Evolutionary conservation across 2,888 invertebrate genomes (phyloP).

Genomic region (Oscheius sp.): DNA sequence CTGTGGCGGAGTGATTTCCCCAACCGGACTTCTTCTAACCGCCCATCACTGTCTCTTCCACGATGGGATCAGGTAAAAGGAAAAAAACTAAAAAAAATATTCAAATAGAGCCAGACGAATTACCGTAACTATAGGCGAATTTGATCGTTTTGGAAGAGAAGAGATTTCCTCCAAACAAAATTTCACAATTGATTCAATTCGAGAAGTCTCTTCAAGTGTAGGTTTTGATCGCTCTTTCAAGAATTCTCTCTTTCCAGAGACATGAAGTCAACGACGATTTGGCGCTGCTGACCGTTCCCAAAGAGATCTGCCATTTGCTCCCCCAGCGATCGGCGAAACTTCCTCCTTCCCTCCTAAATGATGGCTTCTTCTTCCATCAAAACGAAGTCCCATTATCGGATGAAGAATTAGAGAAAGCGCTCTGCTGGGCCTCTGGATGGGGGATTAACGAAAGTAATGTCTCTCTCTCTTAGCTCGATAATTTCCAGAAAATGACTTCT

Average conservation of each 20-base stretch:
- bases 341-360: too few relatives aligned
- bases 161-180: neutral
- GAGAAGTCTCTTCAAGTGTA: neutral
- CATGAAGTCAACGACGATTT: slow-evolving; percentile 8
- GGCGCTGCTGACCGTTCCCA: neutral
- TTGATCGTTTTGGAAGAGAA: neutral
- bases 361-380: neutral
- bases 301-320: neutral
- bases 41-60: slow-evolving; percentile 14
- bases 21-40: neutral
- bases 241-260: neutral
- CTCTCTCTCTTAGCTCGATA: neutral
- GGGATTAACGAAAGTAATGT: slow-evolving; percentile 6
- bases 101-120: neutral
- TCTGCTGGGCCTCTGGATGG: slow-evolving; percentile 9
- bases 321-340: neutral
- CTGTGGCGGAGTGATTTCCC: slow-evolving; percentile 20
- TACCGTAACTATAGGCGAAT: neutral
- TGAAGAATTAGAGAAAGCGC: neutral
- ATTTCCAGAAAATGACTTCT: slow-evolving; percentile 6
- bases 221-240: neutral
- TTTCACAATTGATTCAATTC: neutral
- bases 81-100: neutral
- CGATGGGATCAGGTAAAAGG: neutral
- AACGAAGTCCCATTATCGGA: neutral